Evolutionary conservation across 1,140 invertebrate species (phyloP), one percentile per base, ranked within the genome.

Genomic region (Telenomus remus): DNA sequence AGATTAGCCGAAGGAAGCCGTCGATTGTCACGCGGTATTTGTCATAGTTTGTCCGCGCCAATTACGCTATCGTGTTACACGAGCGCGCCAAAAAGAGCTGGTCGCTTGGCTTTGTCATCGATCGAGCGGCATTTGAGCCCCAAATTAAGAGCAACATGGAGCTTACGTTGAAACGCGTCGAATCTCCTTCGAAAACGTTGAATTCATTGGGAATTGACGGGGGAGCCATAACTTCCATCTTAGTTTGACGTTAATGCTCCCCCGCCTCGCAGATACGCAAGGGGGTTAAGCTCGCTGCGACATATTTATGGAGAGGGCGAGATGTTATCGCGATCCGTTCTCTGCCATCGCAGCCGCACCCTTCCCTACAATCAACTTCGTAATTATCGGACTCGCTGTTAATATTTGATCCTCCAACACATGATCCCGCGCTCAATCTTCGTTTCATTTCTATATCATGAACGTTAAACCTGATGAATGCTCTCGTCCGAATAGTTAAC

Each of bases 171-270:
- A 82, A 75, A 77, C 79, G 79, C 84, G 86, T 88, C 85, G 86
- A 88, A 87, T 86, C 80, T 59, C 78, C 78, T 79, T 80, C 80
- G 84, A 87, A 87, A 87, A 87, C 81, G 86, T 83, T 87, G 86
- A 87, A 88, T 87, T 88, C 87, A 85, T 88, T 87, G 84, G 82
- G 84, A 88, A 88, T 86, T 88, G 87, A 88, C 86, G 87, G 86
- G 86, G 87, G 86, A 88, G 85, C 87, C 85, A 88, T 87, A 88
- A 88, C 83, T 88, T 79, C 80, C 85, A 84, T 88, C 84, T 87
- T 80, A 79, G 80, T 87, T 87, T 87, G 86, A 88, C 86, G 82
- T 87, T 88, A 88, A 88, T 87, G 86, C 84, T 80, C 82, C 83
- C 84, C 84, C 84, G 82, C 84, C 83, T 84, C 79, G 56, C 66